A percentile compares a stretch with the other conserved stretches of the same genome.
Conservation (phyloP, 1,140 invertebrate species). For the Ceratina australensis region DNA sequence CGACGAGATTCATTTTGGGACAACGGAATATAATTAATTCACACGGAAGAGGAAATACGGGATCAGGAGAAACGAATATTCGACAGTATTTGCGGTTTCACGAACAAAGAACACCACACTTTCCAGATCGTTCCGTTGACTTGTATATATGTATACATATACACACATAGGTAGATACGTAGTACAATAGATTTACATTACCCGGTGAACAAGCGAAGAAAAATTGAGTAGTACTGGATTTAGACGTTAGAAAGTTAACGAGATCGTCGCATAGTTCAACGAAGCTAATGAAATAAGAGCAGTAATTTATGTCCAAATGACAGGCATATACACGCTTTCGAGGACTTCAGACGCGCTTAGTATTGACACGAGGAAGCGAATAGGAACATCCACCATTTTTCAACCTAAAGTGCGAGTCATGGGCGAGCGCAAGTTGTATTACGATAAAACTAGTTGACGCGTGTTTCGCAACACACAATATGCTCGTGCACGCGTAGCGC, state of each 20-base stretch:
- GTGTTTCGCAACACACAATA: conserved; percentile 42
- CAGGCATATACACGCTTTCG: not conserved
- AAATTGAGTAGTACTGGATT: not conserved
- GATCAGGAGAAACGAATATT: too few species aligned
- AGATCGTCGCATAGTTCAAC: too few species aligned
- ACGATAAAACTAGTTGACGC: conserved; percentile 29
- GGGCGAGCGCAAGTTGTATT: conserved; percentile 11
- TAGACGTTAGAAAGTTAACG: not conserved
- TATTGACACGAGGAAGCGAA: conserved; percentile 34
- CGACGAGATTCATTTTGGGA: conserved; percentile 30
- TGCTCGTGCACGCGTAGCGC: conserved; percentile 14
- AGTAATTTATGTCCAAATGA: not conserved
- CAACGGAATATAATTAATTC: conserved; percentile 44
- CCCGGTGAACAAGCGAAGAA: not conserved
- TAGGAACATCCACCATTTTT: conserved; percentile 56
- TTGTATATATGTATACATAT: not conserved
- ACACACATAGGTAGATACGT: not conserved
- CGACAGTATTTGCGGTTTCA: not conserved
- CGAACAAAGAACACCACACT: conserved; percentile 52
- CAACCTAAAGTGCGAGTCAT: conserved; percentile 42
- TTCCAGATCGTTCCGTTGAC: conserved; percentile 47
- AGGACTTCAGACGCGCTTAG: conserved; percentile 15
- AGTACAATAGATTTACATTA: too few species aligned
- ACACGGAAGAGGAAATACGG: conserved; percentile 27
- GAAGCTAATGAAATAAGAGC: not conserved